These are phyloP conservation scores for Cosmorhoe ocellata DNA, from an alignment of 2,888 invertebrate species.

Conservation along the genomic window DNA sequence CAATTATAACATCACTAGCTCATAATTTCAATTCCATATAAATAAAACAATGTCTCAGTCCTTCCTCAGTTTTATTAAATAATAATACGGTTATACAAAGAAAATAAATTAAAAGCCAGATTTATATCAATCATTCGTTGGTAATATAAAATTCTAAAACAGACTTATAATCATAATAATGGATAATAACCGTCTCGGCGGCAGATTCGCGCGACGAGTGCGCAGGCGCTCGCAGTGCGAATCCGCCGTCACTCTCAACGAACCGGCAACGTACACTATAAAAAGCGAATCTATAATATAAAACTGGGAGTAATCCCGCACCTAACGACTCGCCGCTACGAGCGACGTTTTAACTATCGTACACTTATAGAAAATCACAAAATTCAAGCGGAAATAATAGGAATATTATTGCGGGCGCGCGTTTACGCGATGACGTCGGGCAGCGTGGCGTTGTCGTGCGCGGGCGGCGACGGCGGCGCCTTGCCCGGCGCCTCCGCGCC, in stretches of 20 bases:
- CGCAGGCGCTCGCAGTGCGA: constrained; percentile 26
- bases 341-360: constrained; percentile 72
- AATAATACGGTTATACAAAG: constrained; percentile 82
- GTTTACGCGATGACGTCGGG: constrained; percentile 76
- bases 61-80: constrained; percentile 78
- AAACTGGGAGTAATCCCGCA: constrained; percentile 76
- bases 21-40: constrained; percentile 59
- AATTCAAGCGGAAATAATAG: constrained; percentile 81
- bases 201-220: constrained; percentile 34
- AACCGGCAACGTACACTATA: constrained; percentile 67
- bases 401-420: constrained; percentile 46
- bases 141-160: constrained; percentile 83
- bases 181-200: constrained; percentile 60
- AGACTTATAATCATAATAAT: constrained; percentile 74
- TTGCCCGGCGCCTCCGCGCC: constrained; percentile 53
- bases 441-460: constrained; percentile 64
- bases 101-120: constrained; percentile 81
- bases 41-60: constrained; percentile 80
- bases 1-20: constrained; percentile 53
- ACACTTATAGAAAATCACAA: constrained; percentile 82
- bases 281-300: constrained; percentile 80
- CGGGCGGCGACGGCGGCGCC: constrained; percentile 78
- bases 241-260: constrained; percentile 40
- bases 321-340: constrained; percentile 70
- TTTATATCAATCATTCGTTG: constrained; percentile 79